Evolutionary conservation across 2,113 vertebrate species (phyloP).

Genomic region (Indri indri): DNA sequence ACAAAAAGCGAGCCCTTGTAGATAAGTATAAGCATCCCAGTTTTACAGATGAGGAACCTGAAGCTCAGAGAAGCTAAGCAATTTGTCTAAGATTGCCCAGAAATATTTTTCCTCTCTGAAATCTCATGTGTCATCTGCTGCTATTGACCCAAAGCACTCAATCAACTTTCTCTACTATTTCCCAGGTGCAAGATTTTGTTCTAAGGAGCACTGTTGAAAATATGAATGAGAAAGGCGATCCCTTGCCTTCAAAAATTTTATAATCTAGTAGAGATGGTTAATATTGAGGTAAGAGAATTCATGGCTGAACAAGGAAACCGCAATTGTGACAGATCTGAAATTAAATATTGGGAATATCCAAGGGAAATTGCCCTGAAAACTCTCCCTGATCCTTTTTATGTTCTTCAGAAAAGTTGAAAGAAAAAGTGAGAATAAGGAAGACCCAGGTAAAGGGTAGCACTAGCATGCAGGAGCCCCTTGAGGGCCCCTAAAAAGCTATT

Average conservation of each 20-base stretch:
- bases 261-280: background rate
- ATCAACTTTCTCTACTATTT: background rate
- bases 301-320: background rate
- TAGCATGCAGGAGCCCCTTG: background rate
- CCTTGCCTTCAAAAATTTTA: background rate
- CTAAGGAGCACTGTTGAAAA: background rate
- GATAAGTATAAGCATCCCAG: background rate
- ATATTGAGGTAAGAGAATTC: background rate
- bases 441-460: background rate
- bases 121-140: background rate
- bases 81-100: background rate
- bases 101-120: background rate
- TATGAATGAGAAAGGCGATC: background rate
- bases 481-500: background rate
- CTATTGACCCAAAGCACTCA: background rate
- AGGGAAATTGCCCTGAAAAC: background rate
- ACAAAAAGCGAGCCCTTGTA: background rate
- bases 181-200: background rate
- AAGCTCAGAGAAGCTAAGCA: background rate
- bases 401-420: slow-evolving; percentile 46
- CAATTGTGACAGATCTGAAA: background rate
- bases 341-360: background rate
- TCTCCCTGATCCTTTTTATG: background rate
- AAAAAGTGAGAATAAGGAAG: background rate
- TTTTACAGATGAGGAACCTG: background rate